Percentiles rank a stretch among this genome's conserved stretches.
Conservation (phyloP, 2,888 invertebrate species). For the Axea sp. region DNA sequence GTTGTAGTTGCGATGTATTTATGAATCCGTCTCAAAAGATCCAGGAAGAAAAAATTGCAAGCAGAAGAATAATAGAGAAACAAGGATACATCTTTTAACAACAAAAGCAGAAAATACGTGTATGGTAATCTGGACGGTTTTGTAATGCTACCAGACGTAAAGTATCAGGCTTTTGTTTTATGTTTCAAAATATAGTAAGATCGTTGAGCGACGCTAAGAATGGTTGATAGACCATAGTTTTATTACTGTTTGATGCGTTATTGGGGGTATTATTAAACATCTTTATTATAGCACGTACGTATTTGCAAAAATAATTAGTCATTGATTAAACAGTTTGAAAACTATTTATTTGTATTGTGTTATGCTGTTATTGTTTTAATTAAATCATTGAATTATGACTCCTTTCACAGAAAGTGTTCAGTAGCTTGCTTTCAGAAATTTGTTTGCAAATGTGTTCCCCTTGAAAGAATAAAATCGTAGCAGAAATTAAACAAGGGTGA, state of each 20-base stretch:
- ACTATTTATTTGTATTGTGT: background rate
- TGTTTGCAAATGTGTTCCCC: conserved; percentile 21
- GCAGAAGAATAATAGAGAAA: conserved; percentile 9
- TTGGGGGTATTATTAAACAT: too few species aligned
- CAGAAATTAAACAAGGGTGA: conserved; percentile 34
- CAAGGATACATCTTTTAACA: conserved; percentile 33
- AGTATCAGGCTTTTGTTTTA: too few species aligned
- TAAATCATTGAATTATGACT: conserved; percentile 17
- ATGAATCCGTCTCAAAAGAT: conserved; percentile 7
- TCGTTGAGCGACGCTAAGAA: too few species aligned
- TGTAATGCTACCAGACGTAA: too few species aligned
- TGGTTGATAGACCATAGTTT: too few species aligned
- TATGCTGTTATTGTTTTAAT: too few species aligned
- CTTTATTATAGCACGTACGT: background rate
- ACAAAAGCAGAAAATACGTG: background rate
- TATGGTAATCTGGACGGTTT: too few species aligned
- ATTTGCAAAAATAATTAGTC: background rate
- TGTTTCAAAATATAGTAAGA: too few species aligned
- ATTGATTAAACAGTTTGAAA: background rate
- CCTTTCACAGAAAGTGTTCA: conserved; percentile 13
- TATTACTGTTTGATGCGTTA: too few species aligned
- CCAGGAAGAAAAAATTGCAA: conserved; percentile 17
- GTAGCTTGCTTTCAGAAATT: conserved; percentile 19
- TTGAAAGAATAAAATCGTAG: conserved; percentile 20
- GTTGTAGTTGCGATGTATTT: conserved; percentile 10